Conservation (phyloP, 1,140 invertebrate species). For the Chymomyza costata region DNA sequence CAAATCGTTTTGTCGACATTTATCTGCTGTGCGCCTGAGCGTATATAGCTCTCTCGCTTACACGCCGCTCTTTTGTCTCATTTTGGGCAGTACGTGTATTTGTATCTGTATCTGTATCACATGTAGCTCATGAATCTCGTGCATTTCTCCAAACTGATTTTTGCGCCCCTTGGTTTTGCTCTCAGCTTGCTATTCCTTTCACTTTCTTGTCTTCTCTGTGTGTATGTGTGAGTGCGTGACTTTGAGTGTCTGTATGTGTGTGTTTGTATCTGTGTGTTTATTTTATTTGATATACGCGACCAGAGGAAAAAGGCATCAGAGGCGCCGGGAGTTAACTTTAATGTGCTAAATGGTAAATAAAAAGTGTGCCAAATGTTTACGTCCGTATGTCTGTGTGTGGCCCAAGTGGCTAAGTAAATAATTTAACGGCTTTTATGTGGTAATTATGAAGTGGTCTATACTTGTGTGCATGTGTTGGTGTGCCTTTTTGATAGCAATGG, state of each 20-base stretch:
- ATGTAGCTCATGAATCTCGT: no score
- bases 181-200: conserved; percentile 5
- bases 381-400: conserved; percentile 3
- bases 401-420: conserved; percentile 62
- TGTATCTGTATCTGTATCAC: conserved; percentile 7
- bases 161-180: not conserved
- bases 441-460: no score
- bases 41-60: conserved; percentile 3
- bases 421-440: conserved; percentile 64
- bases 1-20: conserved; percentile 69
- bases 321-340: not conserved
- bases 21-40: conserved; percentile 27
- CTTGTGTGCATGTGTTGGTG: no score
- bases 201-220: not conserved
- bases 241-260: conserved; percentile 25
- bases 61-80: conserved; percentile 18
- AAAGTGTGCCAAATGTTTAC: conserved; percentile 49
- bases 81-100: no score
- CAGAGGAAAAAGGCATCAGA: not conserved
- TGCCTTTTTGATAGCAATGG: no score
- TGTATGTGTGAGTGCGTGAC: not conserved
- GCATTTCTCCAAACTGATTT: not conserved
- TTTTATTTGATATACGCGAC: conserved; percentile 29
- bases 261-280: conserved; percentile 27
- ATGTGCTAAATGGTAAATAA: conserved; percentile 23